Evolutionary conservation across 2,888 invertebrate genomes (phyloP).

Genomic region (Trichacis sp.): DNA sequence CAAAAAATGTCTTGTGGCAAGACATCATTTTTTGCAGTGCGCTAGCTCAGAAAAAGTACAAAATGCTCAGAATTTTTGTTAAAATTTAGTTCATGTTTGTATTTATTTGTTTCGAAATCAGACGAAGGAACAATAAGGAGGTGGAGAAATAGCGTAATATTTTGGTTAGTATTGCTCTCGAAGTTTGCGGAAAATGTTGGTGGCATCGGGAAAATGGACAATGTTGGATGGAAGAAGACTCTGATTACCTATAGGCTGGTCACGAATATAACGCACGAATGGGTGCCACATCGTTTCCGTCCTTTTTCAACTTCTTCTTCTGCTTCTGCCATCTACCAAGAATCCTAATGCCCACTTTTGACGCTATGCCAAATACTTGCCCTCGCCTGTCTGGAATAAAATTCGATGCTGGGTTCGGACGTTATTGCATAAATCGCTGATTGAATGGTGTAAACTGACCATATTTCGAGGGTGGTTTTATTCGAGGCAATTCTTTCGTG

Average conservation of each 20-base stretch:
- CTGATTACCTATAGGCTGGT: constrained; percentile 60
- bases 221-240: constrained; percentile 24
- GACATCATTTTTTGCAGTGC: too few relatives aligned
- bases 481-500: background rate
- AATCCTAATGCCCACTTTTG: constrained; percentile 68
- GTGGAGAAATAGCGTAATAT: constrained; percentile 25
- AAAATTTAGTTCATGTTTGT: too few relatives aligned
- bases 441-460: constrained; percentile 25
- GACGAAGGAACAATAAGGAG: background rate
- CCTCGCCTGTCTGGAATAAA: constrained; percentile 63
- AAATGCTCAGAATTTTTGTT: too few relatives aligned
- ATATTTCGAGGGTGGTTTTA: background rate
- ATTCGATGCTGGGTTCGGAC: constrained; percentile 41
- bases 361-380: constrained; percentile 67
- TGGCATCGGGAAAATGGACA: constrained; percentile 26
- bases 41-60: too few relatives aligned
- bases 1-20: too few relatives aligned
- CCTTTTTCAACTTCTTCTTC: constrained; percentile 38
- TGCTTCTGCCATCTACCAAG: constrained; percentile 47
- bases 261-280: constrained; percentile 65
- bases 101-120: background rate
- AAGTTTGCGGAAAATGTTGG: constrained; percentile 34
- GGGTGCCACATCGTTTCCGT: constrained; percentile 53
- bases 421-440: constrained; percentile 22
- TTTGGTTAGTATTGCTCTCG: constrained; percentile 22